These are phyloP conservation scores for Megalops atlanticus DNA, from an alignment of 2,113 vertebrate species.

Conservation along the genomic window DNA sequence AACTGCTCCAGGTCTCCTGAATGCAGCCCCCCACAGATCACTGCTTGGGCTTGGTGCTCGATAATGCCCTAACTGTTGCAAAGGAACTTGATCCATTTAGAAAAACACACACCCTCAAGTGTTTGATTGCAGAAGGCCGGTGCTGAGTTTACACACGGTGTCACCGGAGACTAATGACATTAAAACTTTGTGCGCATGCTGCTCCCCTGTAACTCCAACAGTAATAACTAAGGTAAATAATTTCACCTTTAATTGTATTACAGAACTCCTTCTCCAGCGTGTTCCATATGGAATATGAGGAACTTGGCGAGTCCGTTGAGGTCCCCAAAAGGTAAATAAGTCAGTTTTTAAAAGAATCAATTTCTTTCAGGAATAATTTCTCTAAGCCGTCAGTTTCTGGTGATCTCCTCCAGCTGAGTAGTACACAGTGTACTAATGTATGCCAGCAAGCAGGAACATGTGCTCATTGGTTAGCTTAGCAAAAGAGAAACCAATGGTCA, in stretches of 20 bases:
- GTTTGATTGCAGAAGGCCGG: not conserved
- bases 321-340: constrained; percentile 79
- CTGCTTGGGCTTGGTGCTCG: constrained; percentile 1
- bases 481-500: not conserved
- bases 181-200: constrained; percentile 24
- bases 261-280: constrained; percentile 95
- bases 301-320: constrained; percentile 73
- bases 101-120: constrained; percentile 7
- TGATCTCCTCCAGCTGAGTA: not conserved
- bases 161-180: constrained; percentile 38
- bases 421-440: not conserved
- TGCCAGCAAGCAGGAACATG: too few relatives aligned
- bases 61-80: constrained; percentile 42
- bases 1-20: not conserved
- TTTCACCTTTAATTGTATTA: constrained; percentile 45
- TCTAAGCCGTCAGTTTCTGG: not conserved
- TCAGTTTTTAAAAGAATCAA: not conserved
- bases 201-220: not conserved
- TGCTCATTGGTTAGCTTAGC: not conserved
- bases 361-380: constrained; percentile 1
- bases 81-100: constrained; percentile 26
- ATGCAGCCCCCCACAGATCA: not conserved
- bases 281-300: constrained; percentile 94
- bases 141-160: constrained; percentile 25
- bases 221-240: constrained; percentile 33